Conservation (phyloP, 2,888 invertebrate genomes). For the Electrophaes corylata region DNA sequence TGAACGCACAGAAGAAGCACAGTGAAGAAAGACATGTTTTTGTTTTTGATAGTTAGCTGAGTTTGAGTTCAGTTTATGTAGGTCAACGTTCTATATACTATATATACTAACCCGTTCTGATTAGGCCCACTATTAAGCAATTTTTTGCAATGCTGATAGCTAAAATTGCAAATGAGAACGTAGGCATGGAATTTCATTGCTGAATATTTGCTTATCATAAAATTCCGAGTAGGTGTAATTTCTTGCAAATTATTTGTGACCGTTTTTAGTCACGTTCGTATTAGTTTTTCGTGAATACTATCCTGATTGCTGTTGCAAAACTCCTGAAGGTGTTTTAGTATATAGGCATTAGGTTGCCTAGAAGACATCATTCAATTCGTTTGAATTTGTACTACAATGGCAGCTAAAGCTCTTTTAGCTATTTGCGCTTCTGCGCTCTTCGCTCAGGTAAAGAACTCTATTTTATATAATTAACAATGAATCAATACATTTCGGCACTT, state of each 20-base stretch:
- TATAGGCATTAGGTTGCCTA: background rate
- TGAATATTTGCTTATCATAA: conserved; percentile 1
- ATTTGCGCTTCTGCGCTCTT: conserved; percentile 40
- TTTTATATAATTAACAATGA: too few relatives aligned
- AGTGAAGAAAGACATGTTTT: conserved; percentile 17
- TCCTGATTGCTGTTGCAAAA: conserved; percentile 2
- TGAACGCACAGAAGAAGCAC: conserved; percentile 47
- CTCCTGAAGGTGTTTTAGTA: background rate
- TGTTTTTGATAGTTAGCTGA: background rate
- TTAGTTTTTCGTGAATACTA: background rate
- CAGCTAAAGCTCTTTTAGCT: conserved; percentile 41
- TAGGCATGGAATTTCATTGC: background rate
- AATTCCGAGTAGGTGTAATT: background rate
- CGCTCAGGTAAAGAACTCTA: conserved; percentile 16
- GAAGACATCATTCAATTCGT: background rate
- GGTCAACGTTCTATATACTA: conserved; percentile 10
- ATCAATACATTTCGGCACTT: too few relatives aligned
- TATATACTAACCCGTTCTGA: conserved; percentile 9
- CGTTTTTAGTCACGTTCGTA: conserved; percentile 2
- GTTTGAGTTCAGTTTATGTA: conserved; percentile 7
- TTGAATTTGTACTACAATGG: conserved; percentile 43
- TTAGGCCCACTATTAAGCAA: background rate
- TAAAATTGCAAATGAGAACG: background rate
- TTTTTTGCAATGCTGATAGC: conserved; percentile 4
- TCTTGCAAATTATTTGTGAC: background rate